phyloP scores from a whole-genome alignment of 1,140 invertebrate species.

The Drosophila pseudoobscura region DNA sequence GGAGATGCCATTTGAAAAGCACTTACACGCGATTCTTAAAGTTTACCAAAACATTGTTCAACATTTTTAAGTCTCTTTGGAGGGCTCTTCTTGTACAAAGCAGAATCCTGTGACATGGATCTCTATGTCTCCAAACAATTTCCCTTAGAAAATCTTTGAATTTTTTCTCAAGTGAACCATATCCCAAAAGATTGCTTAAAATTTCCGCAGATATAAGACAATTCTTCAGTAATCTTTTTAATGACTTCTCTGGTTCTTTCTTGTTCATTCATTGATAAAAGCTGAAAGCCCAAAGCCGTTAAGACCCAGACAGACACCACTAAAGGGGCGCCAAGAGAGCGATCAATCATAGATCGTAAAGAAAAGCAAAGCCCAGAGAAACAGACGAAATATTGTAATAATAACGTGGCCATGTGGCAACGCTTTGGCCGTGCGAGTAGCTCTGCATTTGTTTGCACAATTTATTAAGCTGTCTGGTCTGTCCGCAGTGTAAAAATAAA shows the following conservation, averaged over 20 bases:
- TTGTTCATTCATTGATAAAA: constrained; percentile 54
- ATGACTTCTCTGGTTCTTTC: constrained; percentile 15
- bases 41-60: too few relatives aligned
- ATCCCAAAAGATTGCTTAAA: neutral
- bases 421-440: constrained; percentile 8
- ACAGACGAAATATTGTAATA: constrained; percentile 3
- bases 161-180: neutral
- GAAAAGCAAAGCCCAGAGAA: constrained; percentile 1
- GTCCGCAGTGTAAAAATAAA: constrained; percentile 46
- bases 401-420: constrained; percentile 39
- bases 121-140: too few relatives aligned
- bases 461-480: constrained; percentile 44
- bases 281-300: constrained; percentile 63
- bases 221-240: constrained; percentile 2
- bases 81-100: too few relatives aligned
- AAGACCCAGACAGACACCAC: constrained; percentile 26
- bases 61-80: too few relatives aligned
- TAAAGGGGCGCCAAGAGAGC: constrained; percentile 44
- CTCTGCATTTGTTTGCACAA: constrained; percentile 59
- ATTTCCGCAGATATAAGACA: neutral
- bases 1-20: neutral
- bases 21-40: too few relatives aligned
- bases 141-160: neutral
- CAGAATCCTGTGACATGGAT: too few relatives aligned
- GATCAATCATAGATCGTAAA: constrained; percentile 52